A percentile compares a stretch with the other conserved stretches of the same genome.
Conservation (phyloP, 1,140 invertebrate genomes). For the Solenopsis invicta region DNA sequence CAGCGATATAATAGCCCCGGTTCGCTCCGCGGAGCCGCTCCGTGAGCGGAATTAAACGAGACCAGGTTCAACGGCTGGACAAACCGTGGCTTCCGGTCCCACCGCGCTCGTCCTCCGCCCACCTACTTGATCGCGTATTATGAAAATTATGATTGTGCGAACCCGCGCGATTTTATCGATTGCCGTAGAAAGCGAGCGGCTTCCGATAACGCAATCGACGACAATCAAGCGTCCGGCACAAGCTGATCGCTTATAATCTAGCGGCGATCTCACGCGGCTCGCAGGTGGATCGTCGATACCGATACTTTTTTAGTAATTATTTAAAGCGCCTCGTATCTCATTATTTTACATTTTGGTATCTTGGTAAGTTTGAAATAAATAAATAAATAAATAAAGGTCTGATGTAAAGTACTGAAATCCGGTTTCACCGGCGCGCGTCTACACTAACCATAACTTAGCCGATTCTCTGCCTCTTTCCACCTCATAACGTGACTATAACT, state of each 20-base stretch:
- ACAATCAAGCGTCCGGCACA: slow-evolving; percentile 15
- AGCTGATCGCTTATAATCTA: neutral
- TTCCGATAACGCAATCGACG: slow-evolving; percentile 51
- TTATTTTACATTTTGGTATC: slow-evolving; percentile 14
- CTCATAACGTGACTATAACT: slow-evolving; percentile 15
- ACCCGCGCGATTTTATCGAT: slow-evolving; percentile 46
- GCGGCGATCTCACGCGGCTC: neutral
- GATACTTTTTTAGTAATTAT: neutral
- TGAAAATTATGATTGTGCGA: slow-evolving; percentile 68
- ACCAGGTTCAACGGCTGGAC: slow-evolving; percentile 74
- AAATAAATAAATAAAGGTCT: neutral
- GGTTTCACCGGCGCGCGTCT: slow-evolving; percentile 6
- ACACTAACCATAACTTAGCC: slow-evolving; percentile 22
- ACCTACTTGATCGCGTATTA: slow-evolving; percentile 50
- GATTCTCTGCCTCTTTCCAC: slow-evolving; percentile 6
- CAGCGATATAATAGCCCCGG: slow-evolving; percentile 73
- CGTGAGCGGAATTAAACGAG: slow-evolving; percentile 76
- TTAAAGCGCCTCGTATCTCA: neutral
- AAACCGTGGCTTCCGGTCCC: slow-evolving; percentile 75
- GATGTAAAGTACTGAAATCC: neutral
- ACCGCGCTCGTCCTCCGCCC: slow-evolving; percentile 22
- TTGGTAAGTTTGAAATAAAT: neutral
- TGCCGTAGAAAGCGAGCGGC: slow-evolving; percentile 8
- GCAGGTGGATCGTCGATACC: neutral
- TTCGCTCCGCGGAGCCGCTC: slow-evolving; percentile 67